Evolutionary conservation across 2,888 invertebrate species (phyloP).

Genomic region (Ophion ellenae): DNA sequence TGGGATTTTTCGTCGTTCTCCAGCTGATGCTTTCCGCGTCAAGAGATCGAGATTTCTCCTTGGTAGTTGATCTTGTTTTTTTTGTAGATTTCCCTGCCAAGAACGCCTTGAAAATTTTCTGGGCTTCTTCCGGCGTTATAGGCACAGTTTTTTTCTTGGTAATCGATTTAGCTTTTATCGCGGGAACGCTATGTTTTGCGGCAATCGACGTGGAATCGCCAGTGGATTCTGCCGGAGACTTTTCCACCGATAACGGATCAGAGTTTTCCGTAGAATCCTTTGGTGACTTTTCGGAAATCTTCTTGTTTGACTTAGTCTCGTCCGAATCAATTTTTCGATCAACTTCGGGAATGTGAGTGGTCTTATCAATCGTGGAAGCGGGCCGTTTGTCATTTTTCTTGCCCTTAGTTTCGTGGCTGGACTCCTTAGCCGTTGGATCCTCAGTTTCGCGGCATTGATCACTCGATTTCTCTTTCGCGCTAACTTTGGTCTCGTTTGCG

Average conservation of each 20-base stretch:
- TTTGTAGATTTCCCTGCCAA: not conserved
- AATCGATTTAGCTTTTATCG: not conserved
- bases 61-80: not conserved
- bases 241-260: not conserved
- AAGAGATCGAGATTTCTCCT: conserved; percentile 1
- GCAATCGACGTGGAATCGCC: not conserved
- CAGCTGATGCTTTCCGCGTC: not conserved
- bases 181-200: not conserved
- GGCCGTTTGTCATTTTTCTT: conserved; percentile 22
- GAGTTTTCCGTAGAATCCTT: not conserved
- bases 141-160: not conserved
- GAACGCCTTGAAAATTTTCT: not conserved
- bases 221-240: not conserved
- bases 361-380: not conserved
- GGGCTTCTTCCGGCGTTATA: not conserved
- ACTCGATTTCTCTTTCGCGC: conserved; percentile 9
- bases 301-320: not conserved
- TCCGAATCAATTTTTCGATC: not conserved
- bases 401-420: not conserved
- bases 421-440: not conserved
- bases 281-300: not conserved
- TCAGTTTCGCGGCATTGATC: conserved; percentile 1
- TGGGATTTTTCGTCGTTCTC: conserved; percentile 1
- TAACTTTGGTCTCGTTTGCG: conserved; percentile 1
- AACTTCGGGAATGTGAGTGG: not conserved